Conservation (phyloP, 2,797 vertebrate species). For the Cyclura pinguis region DNA sequence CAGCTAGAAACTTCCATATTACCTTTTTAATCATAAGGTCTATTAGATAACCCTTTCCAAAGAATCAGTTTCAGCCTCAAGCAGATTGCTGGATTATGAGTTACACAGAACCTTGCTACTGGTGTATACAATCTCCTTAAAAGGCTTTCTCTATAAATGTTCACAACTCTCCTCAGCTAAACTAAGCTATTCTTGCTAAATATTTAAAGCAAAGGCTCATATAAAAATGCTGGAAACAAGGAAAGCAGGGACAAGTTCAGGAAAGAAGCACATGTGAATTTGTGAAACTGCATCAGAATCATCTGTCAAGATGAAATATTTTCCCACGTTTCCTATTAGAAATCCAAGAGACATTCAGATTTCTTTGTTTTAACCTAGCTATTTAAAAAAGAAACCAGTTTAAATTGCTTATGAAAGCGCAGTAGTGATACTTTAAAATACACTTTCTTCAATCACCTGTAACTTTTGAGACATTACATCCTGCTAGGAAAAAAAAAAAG, state of each 20-base stretch:
- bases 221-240: constrained; percentile 46
- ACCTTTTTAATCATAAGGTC: neutral
- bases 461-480: neutral
- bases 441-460: neutral
- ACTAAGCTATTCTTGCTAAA: constrained; percentile 55
- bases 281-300: constrained; percentile 34
- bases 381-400: neutral
- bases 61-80: neutral
- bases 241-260: constrained; percentile 34
- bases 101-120: rapidly evolving
- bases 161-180: neutral
- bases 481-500: neutral
- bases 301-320: neutral
- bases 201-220: constrained; percentile 62
- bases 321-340: neutral
- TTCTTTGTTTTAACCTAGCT: neutral
- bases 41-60: neutral
- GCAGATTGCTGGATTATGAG: neutral
- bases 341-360: neutral
- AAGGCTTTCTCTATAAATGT: constrained; percentile 55
- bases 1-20: neutral
- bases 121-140: neutral
- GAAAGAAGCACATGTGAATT: neutral
- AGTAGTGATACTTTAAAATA: constrained; percentile 19
- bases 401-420: constrained; percentile 13